Percentiles rank a stretch among this genome's conserved stretches.
Conservation (phyloP, 2,888 invertebrate genomes). For the Augochlorella aurata region DNA sequence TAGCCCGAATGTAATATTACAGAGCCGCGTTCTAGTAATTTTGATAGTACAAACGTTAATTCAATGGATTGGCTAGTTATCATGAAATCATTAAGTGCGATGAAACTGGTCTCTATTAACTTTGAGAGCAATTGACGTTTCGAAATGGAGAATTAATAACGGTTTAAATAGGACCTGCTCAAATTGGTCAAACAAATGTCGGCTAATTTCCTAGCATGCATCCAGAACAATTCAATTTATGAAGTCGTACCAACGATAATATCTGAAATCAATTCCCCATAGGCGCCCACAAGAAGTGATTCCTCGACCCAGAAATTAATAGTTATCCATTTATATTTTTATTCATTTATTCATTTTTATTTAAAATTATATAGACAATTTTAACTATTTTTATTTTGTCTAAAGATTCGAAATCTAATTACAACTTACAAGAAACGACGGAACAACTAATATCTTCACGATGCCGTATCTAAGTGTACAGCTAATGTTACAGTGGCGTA, state of each 20-base stretch:
- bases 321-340: no score
- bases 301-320: no score
- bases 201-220: neutral
- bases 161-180: no score
- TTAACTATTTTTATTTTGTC: no score
- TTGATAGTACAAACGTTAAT: neutral
- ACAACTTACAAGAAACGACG: no score
- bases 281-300: no score
- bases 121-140: neutral
- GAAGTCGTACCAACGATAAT: neutral
- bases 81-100: neutral
- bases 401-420: no score
- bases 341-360: no score
- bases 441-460: no score
- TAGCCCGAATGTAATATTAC: neutral
- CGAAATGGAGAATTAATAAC: neutral
- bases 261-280: neutral
- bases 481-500: neutral
- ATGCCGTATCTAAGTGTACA: no score
- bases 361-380: no score
- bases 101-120: constrained; percentile 1
- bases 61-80: neutral
- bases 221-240: neutral
- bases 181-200: neutral
- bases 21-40: neutral